A percentile compares a stretch with the other conserved stretches of the same genome.
Conservation (phyloP, 2,113 vertebrate species). For the Sceloporus tristichus region DNA sequence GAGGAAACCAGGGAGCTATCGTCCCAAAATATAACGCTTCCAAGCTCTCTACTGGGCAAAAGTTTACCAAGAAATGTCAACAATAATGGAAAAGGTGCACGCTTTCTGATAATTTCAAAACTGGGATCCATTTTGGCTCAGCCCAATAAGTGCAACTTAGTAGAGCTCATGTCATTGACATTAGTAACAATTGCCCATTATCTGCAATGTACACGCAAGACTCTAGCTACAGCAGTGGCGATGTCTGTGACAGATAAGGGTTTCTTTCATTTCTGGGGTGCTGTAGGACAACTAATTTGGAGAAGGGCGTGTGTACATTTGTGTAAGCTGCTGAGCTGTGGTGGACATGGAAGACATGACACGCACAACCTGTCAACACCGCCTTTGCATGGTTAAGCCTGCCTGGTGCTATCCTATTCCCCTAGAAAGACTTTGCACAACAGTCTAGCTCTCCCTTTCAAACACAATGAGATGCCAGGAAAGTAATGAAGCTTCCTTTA, state of each 20-base stretch:
- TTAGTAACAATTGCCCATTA: background rate
- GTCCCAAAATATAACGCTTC: too few relatives aligned
- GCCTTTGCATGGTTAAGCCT: background rate
- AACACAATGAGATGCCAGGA: background rate
- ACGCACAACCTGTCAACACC: accelerated
- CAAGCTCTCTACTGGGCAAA: too few relatives aligned
- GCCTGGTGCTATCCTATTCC: background rate
- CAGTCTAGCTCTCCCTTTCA: background rate
- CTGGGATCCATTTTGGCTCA: background rate
- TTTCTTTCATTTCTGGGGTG: background rate
- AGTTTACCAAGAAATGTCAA: background rate
- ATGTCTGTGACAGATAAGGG: conserved; percentile 11
- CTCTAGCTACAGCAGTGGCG: background rate
- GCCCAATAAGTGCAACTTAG: background rate
- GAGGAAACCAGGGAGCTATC: too few relatives aligned
- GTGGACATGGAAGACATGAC: accelerated
- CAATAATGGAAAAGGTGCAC: background rate
- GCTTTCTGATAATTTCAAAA: background rate
- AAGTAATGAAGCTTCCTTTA: conserved; percentile 19
- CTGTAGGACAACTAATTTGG: background rate
- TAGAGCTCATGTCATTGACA: background rate
- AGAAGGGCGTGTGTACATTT: background rate
- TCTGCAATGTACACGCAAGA: background rate
- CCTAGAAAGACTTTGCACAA: background rate
- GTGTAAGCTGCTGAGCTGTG: too few relatives aligned